A percentile compares a stretch with the other conserved stretches of the same genome.
These are phyloP conservation scores for Halocynthia roretzi DNA, from an alignment of 23 tunicate genomes.

Conservation along the genomic window DNA sequence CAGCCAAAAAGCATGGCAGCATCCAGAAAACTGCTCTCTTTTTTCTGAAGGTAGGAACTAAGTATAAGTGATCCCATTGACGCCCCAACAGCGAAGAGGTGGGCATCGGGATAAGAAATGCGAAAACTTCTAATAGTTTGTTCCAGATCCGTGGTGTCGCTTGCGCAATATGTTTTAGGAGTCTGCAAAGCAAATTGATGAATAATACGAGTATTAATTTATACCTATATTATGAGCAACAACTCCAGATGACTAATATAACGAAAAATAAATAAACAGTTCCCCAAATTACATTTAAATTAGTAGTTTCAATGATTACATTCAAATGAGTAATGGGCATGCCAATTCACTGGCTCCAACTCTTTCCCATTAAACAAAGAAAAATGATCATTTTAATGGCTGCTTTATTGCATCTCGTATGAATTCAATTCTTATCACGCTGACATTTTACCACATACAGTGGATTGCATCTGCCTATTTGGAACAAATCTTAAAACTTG, in stretches of 20 bases:
- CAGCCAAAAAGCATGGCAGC: constrained; percentile 19
- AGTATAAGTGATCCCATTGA: constrained; percentile 19
- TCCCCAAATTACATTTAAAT: no score
- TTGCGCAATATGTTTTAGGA: constrained; percentile 16
- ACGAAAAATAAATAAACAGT: no score
- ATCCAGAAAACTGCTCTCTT: neutral
- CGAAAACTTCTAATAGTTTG: neutral
- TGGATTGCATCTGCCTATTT: no score
- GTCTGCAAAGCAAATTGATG: constrained; percentile 2
- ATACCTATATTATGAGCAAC: no score
- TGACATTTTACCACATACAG: neutral
- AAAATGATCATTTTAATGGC: no score
- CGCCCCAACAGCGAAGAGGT: constrained; percentile 13
- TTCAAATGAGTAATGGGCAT: no score
- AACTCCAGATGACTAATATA: no score
- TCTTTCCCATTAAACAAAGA: no score
- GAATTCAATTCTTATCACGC: neutral
- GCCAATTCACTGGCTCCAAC: no score
- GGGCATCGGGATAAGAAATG: constrained; percentile 1
- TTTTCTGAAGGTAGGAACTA: constrained; percentile 4
- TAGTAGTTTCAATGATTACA: no score
- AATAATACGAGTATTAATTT: no score
- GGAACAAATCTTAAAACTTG: no score
- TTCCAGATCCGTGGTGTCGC: constrained; percentile 13
- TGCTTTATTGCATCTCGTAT: neutral